Evolutionary conservation across 2,888 invertebrate species (phyloP).

Genomic region (Dinocampus coccinellae): DNA sequence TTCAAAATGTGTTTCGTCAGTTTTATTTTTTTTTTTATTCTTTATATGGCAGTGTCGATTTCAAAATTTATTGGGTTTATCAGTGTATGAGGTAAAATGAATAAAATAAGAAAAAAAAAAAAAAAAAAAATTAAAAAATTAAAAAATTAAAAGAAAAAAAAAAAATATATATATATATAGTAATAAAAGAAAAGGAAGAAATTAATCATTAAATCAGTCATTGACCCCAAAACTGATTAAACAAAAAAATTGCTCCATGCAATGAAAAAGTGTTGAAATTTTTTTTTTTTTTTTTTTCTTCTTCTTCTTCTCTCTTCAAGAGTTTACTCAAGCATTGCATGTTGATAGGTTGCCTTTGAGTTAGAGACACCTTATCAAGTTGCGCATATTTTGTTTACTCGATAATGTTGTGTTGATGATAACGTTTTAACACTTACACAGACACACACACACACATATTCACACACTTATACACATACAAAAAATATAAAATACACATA

Average conservation of each 20-base stretch:
- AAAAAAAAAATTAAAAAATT: not conserved
- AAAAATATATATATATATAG: too few species aligned
- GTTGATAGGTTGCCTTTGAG: conserved; percentile 26
- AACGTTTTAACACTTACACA: too few species aligned
- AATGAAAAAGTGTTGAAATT: not conserved
- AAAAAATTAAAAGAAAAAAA: too few species aligned
- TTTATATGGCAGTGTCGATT: conserved; percentile 66
- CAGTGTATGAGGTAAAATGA: conserved; percentile 40
- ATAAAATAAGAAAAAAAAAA: conserved; percentile 20
- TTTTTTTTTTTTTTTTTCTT: not conserved
- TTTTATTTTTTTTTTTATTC: too few species aligned
- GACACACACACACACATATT: too few species aligned
- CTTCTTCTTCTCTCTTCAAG: not conserved
- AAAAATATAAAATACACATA: too few species aligned
- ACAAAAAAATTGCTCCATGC: not conserved
- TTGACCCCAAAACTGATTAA: not conserved
- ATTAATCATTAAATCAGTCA: conserved; percentile 3
- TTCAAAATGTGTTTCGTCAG: too few species aligned
- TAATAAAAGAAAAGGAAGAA: too few species aligned
- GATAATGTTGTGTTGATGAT: conserved; percentile 56
- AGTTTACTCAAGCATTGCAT: conserved; percentile 20
- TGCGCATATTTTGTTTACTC: conserved; percentile 53
- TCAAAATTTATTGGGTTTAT: conserved; percentile 65
- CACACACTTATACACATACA: too few species aligned
- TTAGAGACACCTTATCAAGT: conserved; percentile 49